phyloP scores from a whole-genome alignment of 2,113 vertebrate genomes.

The Camarhynchus parvulus region DNA sequence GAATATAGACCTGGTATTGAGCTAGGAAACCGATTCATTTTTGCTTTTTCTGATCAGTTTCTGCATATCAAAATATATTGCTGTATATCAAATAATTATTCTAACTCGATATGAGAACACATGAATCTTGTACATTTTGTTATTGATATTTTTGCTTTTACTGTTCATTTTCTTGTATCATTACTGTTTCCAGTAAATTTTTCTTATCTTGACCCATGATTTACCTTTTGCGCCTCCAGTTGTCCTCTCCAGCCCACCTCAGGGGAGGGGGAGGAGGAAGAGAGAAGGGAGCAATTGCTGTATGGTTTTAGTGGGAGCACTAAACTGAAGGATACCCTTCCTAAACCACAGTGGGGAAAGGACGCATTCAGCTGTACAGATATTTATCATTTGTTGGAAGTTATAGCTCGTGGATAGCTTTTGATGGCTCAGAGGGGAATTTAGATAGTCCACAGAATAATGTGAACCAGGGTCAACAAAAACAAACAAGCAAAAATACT shows the following conservation, averaged over 20 bases:
- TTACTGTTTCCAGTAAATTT: neutral
- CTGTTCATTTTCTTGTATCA: rapidly evolving
- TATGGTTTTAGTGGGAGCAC: neutral
- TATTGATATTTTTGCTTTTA: neutral
- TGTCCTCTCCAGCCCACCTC: neutral
- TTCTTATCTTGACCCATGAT: neutral
- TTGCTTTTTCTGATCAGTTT: neutral
- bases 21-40: neutral
- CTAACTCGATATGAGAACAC: neutral
- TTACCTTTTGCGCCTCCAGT: neutral
- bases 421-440: neutral
- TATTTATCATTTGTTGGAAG: neutral
- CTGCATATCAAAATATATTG: neutral
- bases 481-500: neutral
- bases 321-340: neutral
- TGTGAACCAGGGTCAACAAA: neutral
- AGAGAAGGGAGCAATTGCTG: neutral
- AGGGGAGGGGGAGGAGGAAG: neutral
- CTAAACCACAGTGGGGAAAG: rapidly evolving
- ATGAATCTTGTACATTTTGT: neutral
- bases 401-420: neutral
- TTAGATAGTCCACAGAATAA: neutral
- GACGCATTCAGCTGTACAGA: neutral
- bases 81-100: neutral
- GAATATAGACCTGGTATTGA: neutral